Evolutionary conservation across 2,797 vertebrate genomes (phyloP).

Genomic region (Podarcis siculus): DNA sequence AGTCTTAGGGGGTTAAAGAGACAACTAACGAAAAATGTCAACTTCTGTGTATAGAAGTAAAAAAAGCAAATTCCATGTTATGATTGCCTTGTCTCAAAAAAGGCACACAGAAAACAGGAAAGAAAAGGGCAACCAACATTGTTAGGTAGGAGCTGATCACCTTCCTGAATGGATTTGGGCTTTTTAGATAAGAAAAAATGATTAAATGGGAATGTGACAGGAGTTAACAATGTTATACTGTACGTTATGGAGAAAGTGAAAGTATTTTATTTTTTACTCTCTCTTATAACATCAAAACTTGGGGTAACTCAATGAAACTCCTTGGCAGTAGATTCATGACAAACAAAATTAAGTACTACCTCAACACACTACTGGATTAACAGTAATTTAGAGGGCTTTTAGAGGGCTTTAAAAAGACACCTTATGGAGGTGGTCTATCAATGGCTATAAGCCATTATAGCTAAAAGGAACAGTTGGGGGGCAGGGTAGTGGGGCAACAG

Average conservation of each 20-base stretch:
- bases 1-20: neutral
- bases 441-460: neutral
- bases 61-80: neutral
- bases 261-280: neutral
- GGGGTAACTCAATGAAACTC: neutral
- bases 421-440: neutral
- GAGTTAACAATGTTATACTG: neutral
- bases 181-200: neutral
- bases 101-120: neutral
- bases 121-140: neutral
- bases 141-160: neutral
- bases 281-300: neutral
- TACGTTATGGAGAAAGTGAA: neutral
- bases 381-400: neutral
- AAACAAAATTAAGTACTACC: neutral
- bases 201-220: neutral
- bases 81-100: neutral
- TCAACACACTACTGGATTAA: neutral
- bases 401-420: neutral
- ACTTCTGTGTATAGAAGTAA: neutral
- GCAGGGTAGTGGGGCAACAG: too few species aligned
- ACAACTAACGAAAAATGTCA: neutral
- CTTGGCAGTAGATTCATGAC: neutral
- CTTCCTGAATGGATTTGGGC: neutral
- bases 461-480: neutral